Conservation (phyloP, 2,888 invertebrate species). For the Perdita meconis region DNA sequence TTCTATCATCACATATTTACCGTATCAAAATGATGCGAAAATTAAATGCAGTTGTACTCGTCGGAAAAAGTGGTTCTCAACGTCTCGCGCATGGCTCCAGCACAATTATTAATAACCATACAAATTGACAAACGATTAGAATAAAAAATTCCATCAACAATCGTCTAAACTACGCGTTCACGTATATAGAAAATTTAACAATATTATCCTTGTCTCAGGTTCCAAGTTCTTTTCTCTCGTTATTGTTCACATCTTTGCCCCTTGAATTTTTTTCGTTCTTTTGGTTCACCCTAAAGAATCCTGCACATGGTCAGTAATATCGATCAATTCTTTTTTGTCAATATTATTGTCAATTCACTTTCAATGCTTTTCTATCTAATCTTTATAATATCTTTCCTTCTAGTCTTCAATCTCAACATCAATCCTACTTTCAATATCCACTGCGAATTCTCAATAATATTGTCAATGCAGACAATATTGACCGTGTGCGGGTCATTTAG, state of each 20-base stretch:
- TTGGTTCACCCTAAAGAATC: no score
- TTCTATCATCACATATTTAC: slow-evolving; percentile 45
- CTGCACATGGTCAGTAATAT: no score
- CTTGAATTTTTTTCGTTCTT: neutral
- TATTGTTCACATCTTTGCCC: no score
- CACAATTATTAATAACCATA: slow-evolving; percentile 47
- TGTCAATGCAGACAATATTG: no score
- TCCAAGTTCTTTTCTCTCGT: neutral
- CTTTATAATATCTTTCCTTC: no score
- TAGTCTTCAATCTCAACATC: no score
- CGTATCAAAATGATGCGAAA: slow-evolving; percentile 72
- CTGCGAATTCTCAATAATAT: no score
- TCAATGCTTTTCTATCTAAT: no score
- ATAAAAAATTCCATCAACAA: slow-evolving; percentile 61
- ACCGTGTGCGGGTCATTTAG: no score
- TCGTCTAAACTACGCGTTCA: slow-evolving; percentile 53
- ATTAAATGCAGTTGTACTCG: slow-evolving; percentile 66
- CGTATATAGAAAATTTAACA: slow-evolving; percentile 67
- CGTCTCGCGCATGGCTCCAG: slow-evolving; percentile 18
- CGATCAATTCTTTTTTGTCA: no score
- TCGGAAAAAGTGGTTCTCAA: slow-evolving; percentile 65
- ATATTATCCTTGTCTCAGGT: slow-evolving; percentile 39
- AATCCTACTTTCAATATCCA: no score
- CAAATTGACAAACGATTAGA: slow-evolving; percentile 73
- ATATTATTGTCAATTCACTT: no score